Base-by-base conservation (phyloP, 2,113 vertebrate genomes). In the Uropsilus gracilis region DNA sequence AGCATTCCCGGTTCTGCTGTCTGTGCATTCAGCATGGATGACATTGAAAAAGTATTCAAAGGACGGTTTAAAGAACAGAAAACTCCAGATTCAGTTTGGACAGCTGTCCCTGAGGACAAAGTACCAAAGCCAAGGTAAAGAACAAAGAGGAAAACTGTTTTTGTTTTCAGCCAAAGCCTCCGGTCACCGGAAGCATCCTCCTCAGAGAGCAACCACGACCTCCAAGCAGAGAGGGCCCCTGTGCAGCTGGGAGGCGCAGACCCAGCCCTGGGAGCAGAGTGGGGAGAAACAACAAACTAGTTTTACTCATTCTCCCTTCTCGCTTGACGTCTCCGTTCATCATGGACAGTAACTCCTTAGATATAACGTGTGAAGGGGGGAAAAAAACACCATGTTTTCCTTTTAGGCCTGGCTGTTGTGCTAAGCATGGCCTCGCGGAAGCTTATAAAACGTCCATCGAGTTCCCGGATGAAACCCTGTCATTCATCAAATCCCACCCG, bases 61-160 rank as follows among this genome's bases (percentile, higher is more conserved):
- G 99, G 99, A 39, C 98, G 99, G 34, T 99, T 99, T 98, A 99
- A 99, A 97, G 99, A 99, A 97, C 99, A 99, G 97, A 99, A 99
- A 98, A 99, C 99, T 24, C 98, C 99, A 1, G 99, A 99, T 95
- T 99, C 99, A 16, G 99, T 99, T 93, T 99, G 99, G 99, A 99
- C 99, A 59, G 99, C 99, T 20, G 99, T 99, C 95, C 99, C 99
- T 22, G 99, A 99, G 97, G 99, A 99, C 95, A 99, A 98, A 98
- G 98, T 99, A 68, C 99, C 99, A 68, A 99, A 99, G 96, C 99
- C 99, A 95, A 99, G 99, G 99, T 99, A 98, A 96, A 97, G 90
- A 66, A 22, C 76, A 85, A 69, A 28, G 32, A 30, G 5, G 3
- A 1, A 16, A 73, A 69, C 37, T 26, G 12, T 61, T 94, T 86